Conservation (phyloP, 2,888 invertebrate genomes). For the Hydraecia micacea region DNA sequence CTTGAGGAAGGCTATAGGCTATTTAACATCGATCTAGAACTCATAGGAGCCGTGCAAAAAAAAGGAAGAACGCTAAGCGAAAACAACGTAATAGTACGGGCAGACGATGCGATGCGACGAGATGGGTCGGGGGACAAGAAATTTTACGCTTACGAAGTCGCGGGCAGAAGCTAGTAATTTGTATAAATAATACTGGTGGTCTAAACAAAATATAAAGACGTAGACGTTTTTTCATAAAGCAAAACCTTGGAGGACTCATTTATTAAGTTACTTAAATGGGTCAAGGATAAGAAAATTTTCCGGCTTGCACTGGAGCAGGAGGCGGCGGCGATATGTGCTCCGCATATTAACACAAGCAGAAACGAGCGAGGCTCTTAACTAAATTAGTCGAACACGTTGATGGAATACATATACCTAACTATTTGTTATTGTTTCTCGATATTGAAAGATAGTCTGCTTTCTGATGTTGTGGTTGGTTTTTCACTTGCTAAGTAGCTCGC, state of each 20-base stretch:
- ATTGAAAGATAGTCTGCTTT: neutral
- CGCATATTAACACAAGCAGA: slow-evolving; percentile 23
- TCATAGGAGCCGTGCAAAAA: too few relatives aligned
- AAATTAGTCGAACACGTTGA: slow-evolving; percentile 12
- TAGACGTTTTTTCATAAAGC: neutral
- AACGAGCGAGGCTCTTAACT: slow-evolving; percentile 4
- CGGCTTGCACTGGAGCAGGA: neutral
- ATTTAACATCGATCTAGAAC: too few relatives aligned
- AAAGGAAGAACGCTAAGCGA: too few relatives aligned
- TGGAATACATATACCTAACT: neutral
- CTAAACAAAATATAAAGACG: neutral
- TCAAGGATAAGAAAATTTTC: slow-evolving; percentile 12
- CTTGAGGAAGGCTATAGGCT: too few relatives aligned
- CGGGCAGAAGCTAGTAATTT: too few relatives aligned
- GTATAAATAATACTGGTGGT: neutral
- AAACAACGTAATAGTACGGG: too few relatives aligned
- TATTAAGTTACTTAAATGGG: slow-evolving; percentile 11
- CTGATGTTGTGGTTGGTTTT: neutral
- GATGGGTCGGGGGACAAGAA: too few relatives aligned
- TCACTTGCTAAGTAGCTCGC: neutral
- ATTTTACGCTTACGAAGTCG: too few relatives aligned
- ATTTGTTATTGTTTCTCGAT: neutral
- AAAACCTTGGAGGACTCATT: slow-evolving; percentile 9
- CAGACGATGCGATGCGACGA: too few relatives aligned
- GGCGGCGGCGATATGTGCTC: slow-evolving; percentile 8